Percentiles rank a stretch among this genome's conserved stretches.
Conservation (phyloP, 2,888 invertebrate species). For the Argyresthia albistria region DNA sequence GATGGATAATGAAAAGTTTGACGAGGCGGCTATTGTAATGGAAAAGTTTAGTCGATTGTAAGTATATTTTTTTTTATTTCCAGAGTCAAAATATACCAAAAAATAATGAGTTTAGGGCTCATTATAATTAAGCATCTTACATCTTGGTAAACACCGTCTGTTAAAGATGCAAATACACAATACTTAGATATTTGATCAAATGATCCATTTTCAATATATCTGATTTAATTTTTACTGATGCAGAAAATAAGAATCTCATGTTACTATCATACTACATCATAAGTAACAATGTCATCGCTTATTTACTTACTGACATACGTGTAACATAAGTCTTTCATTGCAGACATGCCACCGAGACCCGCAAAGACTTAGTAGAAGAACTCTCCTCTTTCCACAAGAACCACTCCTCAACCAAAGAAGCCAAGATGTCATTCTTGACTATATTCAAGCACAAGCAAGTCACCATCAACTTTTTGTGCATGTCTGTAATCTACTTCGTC, state of each 20-base stretch:
- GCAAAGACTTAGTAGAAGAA: constrained; percentile 28
- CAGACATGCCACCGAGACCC: constrained; percentile 26
- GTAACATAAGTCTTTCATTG: constrained; percentile 14
- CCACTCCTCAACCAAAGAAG: constrained; percentile 5
- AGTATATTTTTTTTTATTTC: constrained; percentile 17
- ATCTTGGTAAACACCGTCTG: too few relatives aligned
- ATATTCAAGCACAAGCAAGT: constrained; percentile 59
- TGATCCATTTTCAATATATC: too few relatives aligned
- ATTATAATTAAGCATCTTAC: too few relatives aligned
- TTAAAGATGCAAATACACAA: too few relatives aligned
- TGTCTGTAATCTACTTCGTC: constrained; percentile 81
- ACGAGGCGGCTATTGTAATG: constrained; percentile 31
- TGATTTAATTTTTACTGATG: too few relatives aligned
- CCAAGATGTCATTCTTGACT: constrained; percentile 32
- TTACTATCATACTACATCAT: background rate
- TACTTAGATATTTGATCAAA: too few relatives aligned
- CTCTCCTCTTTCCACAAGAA: constrained; percentile 23
- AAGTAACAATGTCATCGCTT: background rate
- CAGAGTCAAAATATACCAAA: too few relatives aligned
- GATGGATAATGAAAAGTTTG: constrained; percentile 32
- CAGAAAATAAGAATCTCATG: too few relatives aligned
- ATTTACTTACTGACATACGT: too few relatives aligned
- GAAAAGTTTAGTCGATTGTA: constrained; percentile 37
- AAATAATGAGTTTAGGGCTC: too few relatives aligned
- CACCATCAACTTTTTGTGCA: constrained; percentile 74